A percentile compares a stretch with the other conserved stretches of the same genome.
Evolutionary conservation across 2,797 vertebrate species (phyloP).

Genomic region (Artibeus lituratus): DNA sequence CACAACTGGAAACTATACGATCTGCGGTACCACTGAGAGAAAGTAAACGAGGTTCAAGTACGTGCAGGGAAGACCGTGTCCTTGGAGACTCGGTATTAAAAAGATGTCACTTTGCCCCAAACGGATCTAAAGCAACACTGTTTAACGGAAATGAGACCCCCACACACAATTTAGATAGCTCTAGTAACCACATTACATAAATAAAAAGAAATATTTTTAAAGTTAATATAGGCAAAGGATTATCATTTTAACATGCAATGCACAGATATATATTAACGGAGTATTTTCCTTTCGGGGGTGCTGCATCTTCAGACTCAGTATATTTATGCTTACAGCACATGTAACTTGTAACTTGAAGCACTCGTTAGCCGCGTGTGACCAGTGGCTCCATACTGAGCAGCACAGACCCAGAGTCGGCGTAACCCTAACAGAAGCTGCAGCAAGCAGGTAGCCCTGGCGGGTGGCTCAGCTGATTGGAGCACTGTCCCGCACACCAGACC

Average conservation of each 20-base stretch:
- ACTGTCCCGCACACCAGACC: background rate
- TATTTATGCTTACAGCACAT: background rate
- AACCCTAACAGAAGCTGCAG: background rate
- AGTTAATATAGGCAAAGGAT: background rate
- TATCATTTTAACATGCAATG: background rate
- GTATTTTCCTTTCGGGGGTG: background rate
- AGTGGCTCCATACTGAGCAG: background rate
- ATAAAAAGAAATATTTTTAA: background rate
- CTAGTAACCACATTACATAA: constrained; percentile 8
- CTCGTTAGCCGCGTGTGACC: background rate
- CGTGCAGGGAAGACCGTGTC: background rate
- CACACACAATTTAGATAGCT: background rate
- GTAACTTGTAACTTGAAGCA: background rate
- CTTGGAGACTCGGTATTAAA: background rate
- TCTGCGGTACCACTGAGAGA: background rate
- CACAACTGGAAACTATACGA: background rate
- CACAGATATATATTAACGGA: background rate
- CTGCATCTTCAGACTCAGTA: background rate
- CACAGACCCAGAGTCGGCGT: background rate
- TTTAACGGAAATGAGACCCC: background rate
- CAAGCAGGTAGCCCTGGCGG: too few relatives aligned
- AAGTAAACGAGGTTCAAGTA: background rate
- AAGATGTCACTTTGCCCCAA: background rate
- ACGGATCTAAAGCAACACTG: background rate
- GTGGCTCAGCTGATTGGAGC: background rate